Percentiles rank a stretch among this genome's conserved stretches.
These are phyloP conservation scores for Ornithoptera priamus DNA, from an alignment of 2,888 invertebrate species.

Conservation along the genomic window DNA sequence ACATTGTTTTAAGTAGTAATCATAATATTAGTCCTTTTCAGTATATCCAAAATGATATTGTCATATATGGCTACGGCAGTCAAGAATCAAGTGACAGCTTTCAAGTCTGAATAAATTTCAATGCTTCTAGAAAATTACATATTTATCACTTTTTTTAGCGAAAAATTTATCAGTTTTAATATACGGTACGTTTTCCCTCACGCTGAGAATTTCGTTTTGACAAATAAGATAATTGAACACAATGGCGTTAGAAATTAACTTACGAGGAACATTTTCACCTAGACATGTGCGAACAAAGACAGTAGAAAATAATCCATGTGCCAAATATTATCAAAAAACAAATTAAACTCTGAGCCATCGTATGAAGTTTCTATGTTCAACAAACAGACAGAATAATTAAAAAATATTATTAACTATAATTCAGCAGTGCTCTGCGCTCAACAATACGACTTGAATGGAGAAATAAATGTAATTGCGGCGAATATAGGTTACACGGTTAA, in stretches of 20 bases:
- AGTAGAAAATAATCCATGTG: conserved; percentile 14
- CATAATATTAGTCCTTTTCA: not conserved
- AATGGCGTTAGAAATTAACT: conserved; percentile 19
- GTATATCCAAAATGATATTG: not conserved
- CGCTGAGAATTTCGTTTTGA: not conserved
- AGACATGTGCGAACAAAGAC: conserved; percentile 1
- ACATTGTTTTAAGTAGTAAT: not conserved
- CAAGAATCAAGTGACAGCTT: not conserved
- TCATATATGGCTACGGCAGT: not conserved
- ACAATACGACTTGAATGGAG: conserved; percentile 17
- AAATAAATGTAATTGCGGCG: conserved; percentile 15
- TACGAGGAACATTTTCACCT: conserved; percentile 19
- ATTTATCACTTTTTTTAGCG: not conserved
- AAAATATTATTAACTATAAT: conserved; percentile 22
- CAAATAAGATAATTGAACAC: conserved; percentile 2
- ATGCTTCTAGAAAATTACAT: not conserved
- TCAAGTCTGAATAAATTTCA: not conserved
- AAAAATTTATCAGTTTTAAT: not conserved
- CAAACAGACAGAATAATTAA: conserved; percentile 18
- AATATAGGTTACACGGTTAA: conserved; percentile 27
- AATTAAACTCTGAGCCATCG: conserved; percentile 16
- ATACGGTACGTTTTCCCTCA: not conserved
- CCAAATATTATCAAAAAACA: conserved; percentile 18
- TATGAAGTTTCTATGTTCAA: conserved; percentile 4
- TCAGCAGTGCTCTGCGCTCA: conserved; percentile 1